Evolutionary conservation across 2,888 invertebrate species (phyloP).

Genomic region (Schrankia costaestrigalis): DNA sequence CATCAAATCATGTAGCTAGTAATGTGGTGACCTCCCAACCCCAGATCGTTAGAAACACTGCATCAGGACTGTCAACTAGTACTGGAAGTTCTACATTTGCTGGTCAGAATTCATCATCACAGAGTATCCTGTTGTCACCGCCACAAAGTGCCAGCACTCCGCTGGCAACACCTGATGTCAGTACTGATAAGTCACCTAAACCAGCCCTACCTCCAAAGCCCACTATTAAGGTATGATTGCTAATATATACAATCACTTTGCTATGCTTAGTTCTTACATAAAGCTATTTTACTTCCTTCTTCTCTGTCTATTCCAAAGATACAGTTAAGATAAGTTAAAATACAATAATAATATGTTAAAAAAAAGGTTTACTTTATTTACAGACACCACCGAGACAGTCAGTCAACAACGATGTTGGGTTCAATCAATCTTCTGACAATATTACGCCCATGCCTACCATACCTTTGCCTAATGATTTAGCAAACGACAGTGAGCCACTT

Average conservation of each 20-base stretch:
- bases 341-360: too few relatives aligned
- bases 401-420: constrained; percentile 61
- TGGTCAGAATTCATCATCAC: constrained; percentile 63
- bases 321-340: too few relatives aligned
- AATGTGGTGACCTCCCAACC: constrained; percentile 72
- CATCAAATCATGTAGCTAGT: constrained; percentile 72
- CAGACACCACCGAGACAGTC: constrained; percentile 78
- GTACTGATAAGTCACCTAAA: constrained; percentile 82
- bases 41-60: constrained; percentile 76
- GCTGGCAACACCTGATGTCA: constrained; percentile 76
- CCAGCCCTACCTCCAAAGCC: constrained; percentile 93
- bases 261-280: neutral
- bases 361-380: too few relatives aligned
- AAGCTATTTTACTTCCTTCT: neutral
- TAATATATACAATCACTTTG: neutral
- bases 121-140: constrained; percentile 78
- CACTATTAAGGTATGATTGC: constrained; percentile 77
- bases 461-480: constrained; percentile 53
- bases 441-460: constrained; percentile 54
- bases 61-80: constrained; percentile 73
- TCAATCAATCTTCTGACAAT: constrained; percentile 51
- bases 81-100: constrained; percentile 63
- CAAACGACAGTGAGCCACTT: constrained; percentile 58
- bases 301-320: too few relatives aligned
- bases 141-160: constrained; percentile 83